Evolutionary conservation across 2,797 vertebrate species (phyloP).

Genomic region (Oreochromis grahami): DNA sequence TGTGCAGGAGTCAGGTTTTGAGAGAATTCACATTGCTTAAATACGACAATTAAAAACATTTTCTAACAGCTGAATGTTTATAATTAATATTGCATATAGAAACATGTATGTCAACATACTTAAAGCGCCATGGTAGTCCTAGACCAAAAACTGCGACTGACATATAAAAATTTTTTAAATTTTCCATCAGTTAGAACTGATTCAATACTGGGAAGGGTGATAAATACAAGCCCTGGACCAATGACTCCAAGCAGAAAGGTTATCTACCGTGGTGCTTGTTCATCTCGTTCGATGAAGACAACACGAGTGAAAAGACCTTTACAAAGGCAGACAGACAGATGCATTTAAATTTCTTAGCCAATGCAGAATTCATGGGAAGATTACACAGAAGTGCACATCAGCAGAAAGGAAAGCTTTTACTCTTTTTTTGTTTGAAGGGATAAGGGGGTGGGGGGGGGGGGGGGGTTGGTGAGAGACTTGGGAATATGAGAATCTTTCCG

Average conservation of each 20-base stretch:
- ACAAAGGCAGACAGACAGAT: not conserved
- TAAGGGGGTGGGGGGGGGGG: not conserved
- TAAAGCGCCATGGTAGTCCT: not conserved
- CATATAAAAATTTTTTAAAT: fast-evolving
- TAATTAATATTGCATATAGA: not conserved
- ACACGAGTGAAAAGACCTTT: not conserved
- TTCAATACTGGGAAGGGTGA: not conserved
- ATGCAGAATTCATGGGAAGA: not conserved
- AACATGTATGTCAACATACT: not conserved
- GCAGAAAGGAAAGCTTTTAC: slow-evolving; percentile 29
- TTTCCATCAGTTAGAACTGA: not conserved
- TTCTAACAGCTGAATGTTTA: not conserved
- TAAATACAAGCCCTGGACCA: not conserved
- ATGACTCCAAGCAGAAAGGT: not conserved
- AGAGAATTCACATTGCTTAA: not conserved
- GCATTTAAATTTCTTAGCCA: not conserved
- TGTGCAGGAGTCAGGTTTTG: not conserved
- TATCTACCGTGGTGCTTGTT: not conserved
- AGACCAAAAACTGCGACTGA: not conserved
- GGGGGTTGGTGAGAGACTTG: not conserved
- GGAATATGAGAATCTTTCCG: slow-evolving; percentile 32
- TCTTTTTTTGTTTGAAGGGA: not conserved
- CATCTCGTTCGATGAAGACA: not conserved
- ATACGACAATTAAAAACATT: not conserved
- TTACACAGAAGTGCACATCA: slow-evolving; percentile 17